A percentile compares a stretch with the other conserved stretches of the same genome.
Conservation (phyloP, 2,113 vertebrate genomes). For the Oncorhynchus nerka region DNA sequence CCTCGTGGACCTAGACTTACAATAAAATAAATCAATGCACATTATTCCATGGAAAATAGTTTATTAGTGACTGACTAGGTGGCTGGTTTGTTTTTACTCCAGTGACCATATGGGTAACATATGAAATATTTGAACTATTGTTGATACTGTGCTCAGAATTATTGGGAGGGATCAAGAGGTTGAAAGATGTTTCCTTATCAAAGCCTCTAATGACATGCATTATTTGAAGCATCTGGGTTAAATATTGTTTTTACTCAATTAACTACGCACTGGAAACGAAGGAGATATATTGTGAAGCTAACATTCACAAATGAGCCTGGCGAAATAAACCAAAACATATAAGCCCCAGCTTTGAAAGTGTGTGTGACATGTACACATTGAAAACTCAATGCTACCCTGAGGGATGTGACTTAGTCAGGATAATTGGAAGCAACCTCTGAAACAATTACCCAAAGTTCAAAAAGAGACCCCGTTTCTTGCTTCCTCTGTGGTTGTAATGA, state of each 20-base stretch:
- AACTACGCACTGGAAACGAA: too few species aligned
- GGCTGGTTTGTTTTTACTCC: too few species aligned
- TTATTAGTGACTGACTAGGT: not conserved
- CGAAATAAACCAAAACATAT: constrained; percentile 29
- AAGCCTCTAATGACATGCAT: constrained; percentile 4
- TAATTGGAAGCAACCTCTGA: constrained; percentile 68
- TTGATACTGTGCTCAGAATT: constrained; percentile 9
- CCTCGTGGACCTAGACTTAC: too few species aligned
- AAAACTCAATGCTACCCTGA: constrained; percentile 56
- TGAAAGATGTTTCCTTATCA: not conserved
- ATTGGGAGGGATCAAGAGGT: not conserved
- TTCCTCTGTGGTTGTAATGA: constrained; percentile 55
- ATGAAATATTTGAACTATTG: too few species aligned
- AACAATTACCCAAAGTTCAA: constrained; percentile 60
- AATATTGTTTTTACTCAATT: too few species aligned
- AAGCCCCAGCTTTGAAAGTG: constrained; percentile 48
- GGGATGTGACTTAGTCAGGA: constrained; percentile 53
- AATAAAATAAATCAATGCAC: too few species aligned
- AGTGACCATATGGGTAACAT: too few species aligned
- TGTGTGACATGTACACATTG: constrained; percentile 58
- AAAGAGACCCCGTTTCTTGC: constrained; percentile 38
- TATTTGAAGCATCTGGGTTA: too few species aligned
- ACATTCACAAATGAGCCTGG: too few species aligned
- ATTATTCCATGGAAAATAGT: too few species aligned
- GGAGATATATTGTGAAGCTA: too few species aligned